Conservation (phyloP, 2,797 vertebrate species). For the Triplophysa yarkandensis region DNA sequence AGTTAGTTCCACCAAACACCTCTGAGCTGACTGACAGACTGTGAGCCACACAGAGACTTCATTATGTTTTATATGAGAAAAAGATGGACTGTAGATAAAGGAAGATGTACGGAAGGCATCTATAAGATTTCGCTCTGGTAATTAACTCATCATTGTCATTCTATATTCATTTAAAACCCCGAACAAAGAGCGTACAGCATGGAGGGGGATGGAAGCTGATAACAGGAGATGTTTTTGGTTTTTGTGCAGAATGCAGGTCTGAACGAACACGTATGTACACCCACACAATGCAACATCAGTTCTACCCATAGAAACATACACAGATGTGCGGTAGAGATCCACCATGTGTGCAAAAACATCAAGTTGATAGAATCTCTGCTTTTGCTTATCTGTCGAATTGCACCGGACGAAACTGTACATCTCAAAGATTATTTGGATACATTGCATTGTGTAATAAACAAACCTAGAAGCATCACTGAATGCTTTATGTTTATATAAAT, state of each 20-base stretch:
- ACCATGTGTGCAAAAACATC: not conserved
- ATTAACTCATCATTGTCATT: slow-evolving; percentile 38
- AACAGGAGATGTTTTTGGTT: slow-evolving; percentile 28
- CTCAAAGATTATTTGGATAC: too few relatives aligned
- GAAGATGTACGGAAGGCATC: slow-evolving; percentile 19
- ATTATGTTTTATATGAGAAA: slow-evolving; percentile 49
- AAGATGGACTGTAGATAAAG: slow-evolving; percentile 36
- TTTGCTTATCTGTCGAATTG: not conserved
- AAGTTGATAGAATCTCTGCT: not conserved
- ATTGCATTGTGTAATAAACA: too few relatives aligned
- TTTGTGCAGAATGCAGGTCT: slow-evolving; percentile 23
- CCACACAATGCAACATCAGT: slow-evolving; percentile 8
- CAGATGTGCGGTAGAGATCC: not conserved
- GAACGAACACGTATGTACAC: slow-evolving; percentile 29
- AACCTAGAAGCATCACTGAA: not conserved
- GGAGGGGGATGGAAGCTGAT: slow-evolving; percentile 25
- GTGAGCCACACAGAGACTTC: slow-evolving; percentile 25
- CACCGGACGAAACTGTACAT: too few relatives aligned
- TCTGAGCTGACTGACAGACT: slow-evolving; percentile 26
- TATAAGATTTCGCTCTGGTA: slow-evolving; percentile 42
- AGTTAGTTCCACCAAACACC: slow-evolving; percentile 17
- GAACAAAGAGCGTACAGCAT: slow-evolving; percentile 44
- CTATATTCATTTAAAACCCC: slow-evolving; percentile 23
- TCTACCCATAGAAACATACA: slow-evolving; percentile 1
- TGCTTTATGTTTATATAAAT: too few relatives aligned